Evolutionary conservation across 2,797 vertebrate species (phyloP).

Genomic region (Schizopygopsis pylzovi): DNA sequence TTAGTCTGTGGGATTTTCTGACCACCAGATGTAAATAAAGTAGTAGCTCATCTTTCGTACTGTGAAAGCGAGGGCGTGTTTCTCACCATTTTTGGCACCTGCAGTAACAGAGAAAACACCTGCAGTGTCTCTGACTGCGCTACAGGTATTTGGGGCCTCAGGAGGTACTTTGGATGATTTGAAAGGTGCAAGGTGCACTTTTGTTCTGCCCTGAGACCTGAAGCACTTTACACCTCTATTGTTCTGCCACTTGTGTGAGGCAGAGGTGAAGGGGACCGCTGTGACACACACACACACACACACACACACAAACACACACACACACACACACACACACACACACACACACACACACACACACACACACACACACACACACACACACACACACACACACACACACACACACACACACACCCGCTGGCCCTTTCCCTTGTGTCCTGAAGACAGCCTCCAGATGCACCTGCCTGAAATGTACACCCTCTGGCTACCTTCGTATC

Average conservation of each 20-base stretch:
- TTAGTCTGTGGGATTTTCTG: neutral
- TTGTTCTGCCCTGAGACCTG: slow-evolving; percentile 75
- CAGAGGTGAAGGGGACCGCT: slow-evolving; percentile 59
- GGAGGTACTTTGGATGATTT: slow-evolving; percentile 66
- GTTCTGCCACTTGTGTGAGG: slow-evolving; percentile 69
- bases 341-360: no score
- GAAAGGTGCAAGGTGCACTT: slow-evolving; percentile 83
- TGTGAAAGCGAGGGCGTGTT: slow-evolving; percentile 48
- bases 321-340: neutral
- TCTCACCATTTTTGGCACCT: slow-evolving; percentile 55
- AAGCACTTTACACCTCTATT: slow-evolving; percentile 68
- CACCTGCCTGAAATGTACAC: slow-evolving; percentile 83
- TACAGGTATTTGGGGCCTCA: slow-evolving; percentile 73
- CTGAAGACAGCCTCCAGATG: slow-evolving; percentile 69
- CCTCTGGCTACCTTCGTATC: slow-evolving; percentile 73
- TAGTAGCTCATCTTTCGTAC: slow-evolving; percentile 8
- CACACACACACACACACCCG: slow-evolving; percentile 36
- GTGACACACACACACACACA: slow-evolving; percentile 38
- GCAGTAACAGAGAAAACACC: slow-evolving; percentile 57
- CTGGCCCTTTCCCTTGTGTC: slow-evolving; percentile 65
- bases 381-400: slow-evolving; percentile 40
- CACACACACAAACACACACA: slow-evolving; percentile 27
- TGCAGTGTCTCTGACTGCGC: slow-evolving; percentile 51
- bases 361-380: neutral
- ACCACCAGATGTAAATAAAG: neutral